Evolutionary conservation across 2,888 invertebrate genomes (phyloP).

Genomic region (Pharmacophagus antenor): DNA sequence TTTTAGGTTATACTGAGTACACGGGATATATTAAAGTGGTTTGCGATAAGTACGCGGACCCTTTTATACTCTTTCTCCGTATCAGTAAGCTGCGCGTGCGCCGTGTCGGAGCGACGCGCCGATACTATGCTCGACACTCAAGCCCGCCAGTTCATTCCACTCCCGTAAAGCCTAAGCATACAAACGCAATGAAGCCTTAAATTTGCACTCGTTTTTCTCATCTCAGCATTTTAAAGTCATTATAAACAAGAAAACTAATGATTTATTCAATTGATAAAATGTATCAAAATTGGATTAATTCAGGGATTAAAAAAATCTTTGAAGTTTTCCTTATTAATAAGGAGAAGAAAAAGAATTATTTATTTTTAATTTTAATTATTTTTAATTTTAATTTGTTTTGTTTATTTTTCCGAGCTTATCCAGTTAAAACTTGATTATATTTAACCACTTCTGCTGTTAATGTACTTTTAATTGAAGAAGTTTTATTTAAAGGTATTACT

Average conservation of each 20-base stretch:
- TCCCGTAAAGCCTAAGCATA: conserved; percentile 58
- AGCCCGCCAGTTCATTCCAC: conserved; percentile 52
- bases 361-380: too few species aligned
- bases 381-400: too few species aligned
- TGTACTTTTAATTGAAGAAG: too few species aligned
- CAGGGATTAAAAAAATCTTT: too few species aligned
- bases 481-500: too few species aligned
- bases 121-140: conserved; percentile 53
- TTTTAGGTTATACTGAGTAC: conserved; percentile 33
- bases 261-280: background rate
- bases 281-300: background rate
- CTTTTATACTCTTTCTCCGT: conserved; percentile 61
- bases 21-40: conserved; percentile 43
- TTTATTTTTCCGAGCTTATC: too few species aligned
- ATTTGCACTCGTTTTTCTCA: conserved; percentile 14
- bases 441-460: too few species aligned
- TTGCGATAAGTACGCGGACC: conserved; percentile 45
- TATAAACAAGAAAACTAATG: background rate
- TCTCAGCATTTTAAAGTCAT: background rate
- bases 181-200: conserved; percentile 50
- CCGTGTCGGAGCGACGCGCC: conserved; percentile 56
- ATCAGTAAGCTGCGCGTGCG: conserved; percentile 62
- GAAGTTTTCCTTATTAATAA: too few species aligned
- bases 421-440: too few species aligned
- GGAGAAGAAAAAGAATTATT: too few species aligned